Evolutionary conservation across 2,888 invertebrate genomes (phyloP), one percentile per base, ranked within the genome.

Genomic region (Harmothoe impar): DNA sequence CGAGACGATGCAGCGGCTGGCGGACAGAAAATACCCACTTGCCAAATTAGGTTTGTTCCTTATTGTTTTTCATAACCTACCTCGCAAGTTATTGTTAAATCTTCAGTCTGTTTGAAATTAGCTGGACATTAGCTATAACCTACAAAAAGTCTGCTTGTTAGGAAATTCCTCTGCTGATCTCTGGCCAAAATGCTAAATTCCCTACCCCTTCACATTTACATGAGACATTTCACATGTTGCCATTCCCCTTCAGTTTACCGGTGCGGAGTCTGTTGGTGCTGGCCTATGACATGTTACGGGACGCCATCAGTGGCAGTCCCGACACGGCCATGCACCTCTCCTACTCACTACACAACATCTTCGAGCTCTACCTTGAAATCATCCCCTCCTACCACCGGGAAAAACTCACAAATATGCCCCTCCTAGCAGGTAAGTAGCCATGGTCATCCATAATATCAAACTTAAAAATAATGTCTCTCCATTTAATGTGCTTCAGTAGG

Each of bases 311-410:
- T 5, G 90, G 90, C 5, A 91, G 92, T 81, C 89, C 78, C 7
- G 92, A 93, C 31, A 90, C 91, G 0, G 92, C 92, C 51, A 85
- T 89, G 33, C 92, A 92, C 78, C 90, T 93, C 68, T 90, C 90
- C 72, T 68, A 89, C 88, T 72, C 92, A 17, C 62, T 93, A 25
- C 90, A 86, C 72, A 91, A 88, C 77, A 84, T 92, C 89, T 93
- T 93, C 86, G 92, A 92, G 43, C 91, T 93, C n/a, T 93, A 90
- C 91, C 91, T 92, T 89, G 93, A 93, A 33, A 91, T 93, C 54
- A 90, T 93, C 23, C 93, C 93, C 1, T 90, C 92, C 15, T 91
- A 92, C 89, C 93, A 93, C 88, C 29, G 78, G 17, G 92, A 92
- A 51, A 91, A 90, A 52, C 90, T 93, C n/a, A 86, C 85, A 7